phyloP scores from a whole-genome alignment of 2,797 vertebrate genomes.

The Pangasius macronema region DNA sequence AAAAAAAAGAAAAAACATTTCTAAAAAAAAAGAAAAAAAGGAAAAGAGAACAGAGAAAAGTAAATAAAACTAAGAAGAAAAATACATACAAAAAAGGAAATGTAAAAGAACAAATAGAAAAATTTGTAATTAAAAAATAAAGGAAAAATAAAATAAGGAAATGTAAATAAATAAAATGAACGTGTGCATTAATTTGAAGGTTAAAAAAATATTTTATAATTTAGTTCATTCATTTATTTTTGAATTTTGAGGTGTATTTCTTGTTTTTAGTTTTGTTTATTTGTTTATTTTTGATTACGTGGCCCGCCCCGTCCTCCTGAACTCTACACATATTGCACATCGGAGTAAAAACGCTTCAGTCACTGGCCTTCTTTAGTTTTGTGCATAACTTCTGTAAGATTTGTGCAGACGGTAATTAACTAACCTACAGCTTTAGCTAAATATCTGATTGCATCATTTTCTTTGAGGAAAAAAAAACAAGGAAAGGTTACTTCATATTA shows the following conservation, averaged over 20 bases:
- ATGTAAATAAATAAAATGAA: constrained; percentile 60
- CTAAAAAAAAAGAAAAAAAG: neutral
- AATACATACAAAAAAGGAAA: neutral
- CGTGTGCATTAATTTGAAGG: neutral
- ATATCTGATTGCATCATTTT: constrained; percentile 21
- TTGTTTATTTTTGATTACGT: neutral
- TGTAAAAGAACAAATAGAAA: constrained; percentile 59
- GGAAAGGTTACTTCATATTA: neutral
- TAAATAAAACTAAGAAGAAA: neutral
- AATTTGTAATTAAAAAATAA: constrained; percentile 11
- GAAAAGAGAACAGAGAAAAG: neutral
- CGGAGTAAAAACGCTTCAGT: constrained; percentile 65
- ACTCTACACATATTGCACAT: constrained; percentile 76
- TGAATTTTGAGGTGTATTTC: neutral
- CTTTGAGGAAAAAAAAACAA: constrained; percentile 3
- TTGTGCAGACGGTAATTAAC: neutral
- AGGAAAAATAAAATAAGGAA: constrained; percentile 34
- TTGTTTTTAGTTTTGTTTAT: neutral
- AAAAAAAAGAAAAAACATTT: neutral
- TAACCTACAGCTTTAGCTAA: neutral
- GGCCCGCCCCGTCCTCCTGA: constrained; percentile 53
- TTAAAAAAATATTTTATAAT: neutral
- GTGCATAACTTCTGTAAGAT: constrained; percentile 47
- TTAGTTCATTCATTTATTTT: neutral
- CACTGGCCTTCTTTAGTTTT: constrained; percentile 56